phyloP scores from a whole-genome alignment of 2,797 vertebrate genomes.

The Argentina silus region DNA sequence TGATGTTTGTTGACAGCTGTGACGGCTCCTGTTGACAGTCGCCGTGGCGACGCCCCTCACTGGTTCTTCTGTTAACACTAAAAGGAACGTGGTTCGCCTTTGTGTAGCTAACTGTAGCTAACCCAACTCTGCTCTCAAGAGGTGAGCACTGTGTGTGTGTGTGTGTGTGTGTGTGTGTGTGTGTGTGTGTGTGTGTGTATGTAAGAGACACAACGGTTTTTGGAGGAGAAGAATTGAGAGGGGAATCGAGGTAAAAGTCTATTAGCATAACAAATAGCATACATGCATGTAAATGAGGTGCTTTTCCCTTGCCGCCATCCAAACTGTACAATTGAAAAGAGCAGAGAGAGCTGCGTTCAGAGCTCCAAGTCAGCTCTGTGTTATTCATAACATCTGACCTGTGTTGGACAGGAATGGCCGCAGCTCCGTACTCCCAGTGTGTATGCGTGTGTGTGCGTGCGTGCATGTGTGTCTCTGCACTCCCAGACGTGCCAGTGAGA shows the following conservation, averaged over 20 bases:
- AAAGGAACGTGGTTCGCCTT: not conserved
- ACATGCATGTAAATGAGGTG: not conserved
- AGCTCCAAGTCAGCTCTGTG: not conserved
- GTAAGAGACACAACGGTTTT: not conserved
- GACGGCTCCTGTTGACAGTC: constrained; percentile 39
- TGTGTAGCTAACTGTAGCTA: not conserved
- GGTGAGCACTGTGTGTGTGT: not conserved
- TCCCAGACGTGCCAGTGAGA: too few species aligned
- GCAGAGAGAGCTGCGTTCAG: too few species aligned
- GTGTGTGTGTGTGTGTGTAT: too few species aligned
- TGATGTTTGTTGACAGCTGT: constrained; percentile 66
- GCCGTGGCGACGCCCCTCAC: not conserved
- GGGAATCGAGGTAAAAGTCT: not conserved
- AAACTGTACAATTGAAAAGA: too few species aligned
- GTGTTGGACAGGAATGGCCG: not conserved
- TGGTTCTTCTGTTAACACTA: not conserved
- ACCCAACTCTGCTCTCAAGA: not conserved
- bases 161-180: too few species aligned
- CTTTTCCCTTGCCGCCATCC: not conserved
- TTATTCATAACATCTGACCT: not conserved
- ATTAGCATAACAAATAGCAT: not conserved
- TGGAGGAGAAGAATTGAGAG: not conserved
- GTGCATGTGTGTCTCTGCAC: not conserved
- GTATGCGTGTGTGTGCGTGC: not conserved
- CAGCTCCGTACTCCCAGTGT: too few species aligned